A percentile compares a stretch with the other conserved stretches of the same genome.
These are phyloP conservation scores for Ceraclea dissimilis DNA, from an alignment of 2,888 invertebrate species.

Conservation along the genomic window DNA sequence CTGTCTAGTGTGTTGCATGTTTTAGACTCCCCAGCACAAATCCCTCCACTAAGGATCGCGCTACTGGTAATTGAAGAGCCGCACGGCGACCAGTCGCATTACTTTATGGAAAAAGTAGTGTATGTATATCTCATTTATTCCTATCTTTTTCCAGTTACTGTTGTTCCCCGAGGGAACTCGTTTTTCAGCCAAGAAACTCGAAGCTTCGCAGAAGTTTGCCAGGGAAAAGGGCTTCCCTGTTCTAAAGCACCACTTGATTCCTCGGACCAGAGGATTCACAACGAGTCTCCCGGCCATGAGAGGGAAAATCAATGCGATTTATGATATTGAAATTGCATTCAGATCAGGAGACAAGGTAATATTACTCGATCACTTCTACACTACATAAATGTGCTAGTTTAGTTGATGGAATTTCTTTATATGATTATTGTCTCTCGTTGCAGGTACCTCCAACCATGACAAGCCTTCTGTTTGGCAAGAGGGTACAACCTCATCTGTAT, in stretches of 20 bases:
- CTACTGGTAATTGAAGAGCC: too few species aligned
- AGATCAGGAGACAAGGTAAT: conserved; percentile 53
- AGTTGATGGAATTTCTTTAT: too few species aligned
- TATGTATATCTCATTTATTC: too few species aligned
- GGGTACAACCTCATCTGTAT: conserved; percentile 66
- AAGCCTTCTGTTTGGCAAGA: conserved; percentile 65
- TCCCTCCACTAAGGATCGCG: too few species aligned
- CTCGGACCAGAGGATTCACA: conserved; percentile 91
- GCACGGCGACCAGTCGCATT: too few species aligned
- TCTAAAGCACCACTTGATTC: conserved; percentile 83
- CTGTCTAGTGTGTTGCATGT: too few species aligned
- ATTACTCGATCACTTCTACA: background rate
- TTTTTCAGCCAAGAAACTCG: conserved; percentile 80
- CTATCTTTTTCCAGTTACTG: conserved; percentile 54
- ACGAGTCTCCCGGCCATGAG: conserved; percentile 76
- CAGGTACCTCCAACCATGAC: conserved; percentile 68
- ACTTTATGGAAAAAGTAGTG: too few species aligned
- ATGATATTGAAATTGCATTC: conserved; percentile 74
- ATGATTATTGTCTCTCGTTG: too few species aligned
- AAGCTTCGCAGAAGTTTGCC: conserved; percentile 81
- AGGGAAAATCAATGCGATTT: conserved; percentile 73
- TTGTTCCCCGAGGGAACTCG: conserved; percentile 92
- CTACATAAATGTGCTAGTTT: background rate
- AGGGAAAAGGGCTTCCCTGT: conserved; percentile 75
- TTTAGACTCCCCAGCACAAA: too few species aligned